Base-by-base conservation (phyloP, 2,113 vertebrate genomes). In the Lates calcarifer region DNA sequence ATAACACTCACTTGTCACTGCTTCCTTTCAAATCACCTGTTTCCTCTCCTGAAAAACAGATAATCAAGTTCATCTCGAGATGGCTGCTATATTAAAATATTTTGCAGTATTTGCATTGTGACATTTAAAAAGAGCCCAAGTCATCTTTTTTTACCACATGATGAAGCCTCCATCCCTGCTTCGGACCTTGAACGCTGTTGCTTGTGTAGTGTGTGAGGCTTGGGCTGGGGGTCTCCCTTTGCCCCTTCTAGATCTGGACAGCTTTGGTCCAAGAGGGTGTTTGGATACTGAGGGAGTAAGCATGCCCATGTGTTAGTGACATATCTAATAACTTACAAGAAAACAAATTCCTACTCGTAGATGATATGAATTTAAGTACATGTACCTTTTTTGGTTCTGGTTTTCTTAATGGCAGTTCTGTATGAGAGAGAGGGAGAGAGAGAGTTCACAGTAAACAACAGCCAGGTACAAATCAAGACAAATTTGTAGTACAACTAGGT, bases 371-470 rank as follows among this genome's bases (percentile, higher is more conserved):
- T 60, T 20, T 63, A 6, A 22, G 28, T 51, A 20, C n/a, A 5
- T 51, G 17, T 77, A 90, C 85, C 85, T 53, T 77, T 73, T 51
- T 51, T 58, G 53, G 68, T 12, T 37, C 75, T 41, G 12, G 69
- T 18, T 71, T 64, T 78, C 64, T 83, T 90, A 41, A 17, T 8
- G 1, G 13, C 29, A 31, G 47, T 18, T 67, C 88, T 90, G 73
- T 53, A 37, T 47, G 24, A 51, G 20, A 81, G 39, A n/a, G n/a
- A n/a, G n/a, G n/a, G n/a, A n/a, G n/a, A n/a, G n/a, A n/a, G n/a
- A 62, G 18, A 51, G 10, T 15, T 3, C 26, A 47, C 6, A 64
- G 22, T 79, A 28, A 77, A 31, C 33, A 37, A 53, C 24, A 69
- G 43, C 4, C 13, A 31, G 3, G 5, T 67, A 10, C 17, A 61